Conservation (phyloP, 2,888 invertebrate genomes). For the Tanytarsus gracilentus region DNA sequence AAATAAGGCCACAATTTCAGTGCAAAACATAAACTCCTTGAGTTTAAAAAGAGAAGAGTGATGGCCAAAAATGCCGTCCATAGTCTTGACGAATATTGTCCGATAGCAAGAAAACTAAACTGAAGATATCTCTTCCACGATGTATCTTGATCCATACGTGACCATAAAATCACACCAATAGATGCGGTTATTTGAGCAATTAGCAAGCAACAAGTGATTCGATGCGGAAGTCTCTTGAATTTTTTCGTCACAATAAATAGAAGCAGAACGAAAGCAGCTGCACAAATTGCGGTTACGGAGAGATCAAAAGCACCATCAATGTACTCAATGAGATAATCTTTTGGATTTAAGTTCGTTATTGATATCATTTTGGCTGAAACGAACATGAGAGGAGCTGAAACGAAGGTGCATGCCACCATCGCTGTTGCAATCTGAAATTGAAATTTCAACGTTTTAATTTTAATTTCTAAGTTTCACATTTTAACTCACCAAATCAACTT, state of each 20-base stretch:
- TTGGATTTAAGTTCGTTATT: constrained; percentile 56
- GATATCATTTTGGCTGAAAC: constrained; percentile 89
- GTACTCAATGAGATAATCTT: constrained; percentile 66
- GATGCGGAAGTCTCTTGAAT: constrained; percentile 70
- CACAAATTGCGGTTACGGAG: constrained; percentile 67
- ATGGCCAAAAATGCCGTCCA: constrained; percentile 81
- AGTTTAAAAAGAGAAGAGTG: constrained; percentile 70
- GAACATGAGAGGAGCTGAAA: constrained; percentile 92
- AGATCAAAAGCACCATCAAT: constrained; percentile 74
- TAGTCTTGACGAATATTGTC: constrained; percentile 70
- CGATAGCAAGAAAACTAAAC: constrained; percentile 65
- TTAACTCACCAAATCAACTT: constrained; percentile 68
- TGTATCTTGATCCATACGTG: constrained; percentile 47
- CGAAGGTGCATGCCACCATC: constrained; percentile 89
- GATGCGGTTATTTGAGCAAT: constrained; percentile 66
- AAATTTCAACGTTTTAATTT: neutral
- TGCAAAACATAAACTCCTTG: constrained; percentile 74
- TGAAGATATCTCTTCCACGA: constrained; percentile 62
- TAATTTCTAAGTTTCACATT: constrained; percentile 8
- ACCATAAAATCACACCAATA: constrained; percentile 67
- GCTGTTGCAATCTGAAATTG: constrained; percentile 76
- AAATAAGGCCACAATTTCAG: constrained; percentile 64
- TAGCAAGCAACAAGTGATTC: constrained; percentile 67
- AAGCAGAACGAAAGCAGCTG: constrained; percentile 67
- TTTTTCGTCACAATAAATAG: constrained; percentile 67